These are phyloP conservation scores for Ditylenchus weischeri DNA, from an alignment of 2,888 invertebrate species.

Conservation along the genomic window DNA sequence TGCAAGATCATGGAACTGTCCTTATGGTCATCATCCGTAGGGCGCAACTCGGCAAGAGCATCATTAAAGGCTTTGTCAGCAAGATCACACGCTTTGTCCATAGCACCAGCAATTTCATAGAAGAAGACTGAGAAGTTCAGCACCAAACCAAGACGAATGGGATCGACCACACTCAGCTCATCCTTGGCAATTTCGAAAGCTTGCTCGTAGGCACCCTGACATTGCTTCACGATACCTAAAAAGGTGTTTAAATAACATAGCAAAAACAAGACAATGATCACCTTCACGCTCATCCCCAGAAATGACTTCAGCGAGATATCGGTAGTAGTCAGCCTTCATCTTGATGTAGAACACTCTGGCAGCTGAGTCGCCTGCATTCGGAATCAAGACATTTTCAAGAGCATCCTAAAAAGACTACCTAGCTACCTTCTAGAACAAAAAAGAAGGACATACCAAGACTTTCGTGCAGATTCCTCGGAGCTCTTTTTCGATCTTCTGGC, in stretches of 20 bases:
- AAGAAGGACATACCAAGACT: constrained; percentile 68
- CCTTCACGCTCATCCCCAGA: constrained; percentile 94
- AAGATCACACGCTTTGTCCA: constrained; percentile 96
- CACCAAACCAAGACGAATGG: constrained; percentile 95
- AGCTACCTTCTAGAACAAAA: too few relatives aligned
- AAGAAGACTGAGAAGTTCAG: constrained; percentile 99
- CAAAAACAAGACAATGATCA: constrained; percentile 62
- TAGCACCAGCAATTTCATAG: constrained; percentile 99
- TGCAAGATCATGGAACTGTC: constrained; percentile 99
- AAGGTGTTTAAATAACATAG: neutral
- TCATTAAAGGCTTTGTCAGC: constrained; percentile 99
- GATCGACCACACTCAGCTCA: constrained; percentile 98
- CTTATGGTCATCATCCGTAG: constrained; percentile 95
- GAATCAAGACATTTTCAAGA: constrained; percentile 96
- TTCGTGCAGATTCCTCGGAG: constrained; percentile 98
- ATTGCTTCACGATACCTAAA: constrained; percentile 84
- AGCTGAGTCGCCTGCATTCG: constrained; percentile 97
- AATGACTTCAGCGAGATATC: constrained; percentile 99
- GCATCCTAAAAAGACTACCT: constrained; percentile 70
- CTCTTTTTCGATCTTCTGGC: constrained; percentile 98
- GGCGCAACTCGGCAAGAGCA: constrained; percentile 98
- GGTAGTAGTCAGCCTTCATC: constrained; percentile 99
- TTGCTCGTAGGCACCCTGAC: constrained; percentile 95
- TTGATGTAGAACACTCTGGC: constrained; percentile 99
- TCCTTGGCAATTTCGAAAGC: constrained; percentile 96